Percentiles rank a stretch among this genome's conserved stretches.
Evolutionary conservation across 2,888 invertebrate species (phyloP).

Genomic region (Troides helena): DNA sequence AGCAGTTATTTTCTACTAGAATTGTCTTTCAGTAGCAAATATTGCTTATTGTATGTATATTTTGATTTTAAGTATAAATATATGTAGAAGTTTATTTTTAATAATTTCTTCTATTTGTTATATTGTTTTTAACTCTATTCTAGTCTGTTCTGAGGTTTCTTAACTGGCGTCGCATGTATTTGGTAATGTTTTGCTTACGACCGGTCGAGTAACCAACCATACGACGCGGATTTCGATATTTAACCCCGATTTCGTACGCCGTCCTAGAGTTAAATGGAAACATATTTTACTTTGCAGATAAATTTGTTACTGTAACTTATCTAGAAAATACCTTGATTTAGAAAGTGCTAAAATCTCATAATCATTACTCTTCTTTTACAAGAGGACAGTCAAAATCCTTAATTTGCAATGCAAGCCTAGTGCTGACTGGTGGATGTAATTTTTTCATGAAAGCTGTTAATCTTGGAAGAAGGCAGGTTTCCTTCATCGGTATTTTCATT

Average conservation of each 20-base stretch:
- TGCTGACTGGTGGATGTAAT: too few species aligned
- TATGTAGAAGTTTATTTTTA: not conserved
- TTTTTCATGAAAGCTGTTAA: too few species aligned
- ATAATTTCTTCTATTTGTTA: not conserved
- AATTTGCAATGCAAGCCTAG: too few species aligned
- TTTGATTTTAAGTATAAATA: too few species aligned
- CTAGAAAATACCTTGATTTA: not conserved
- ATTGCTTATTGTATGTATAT: too few species aligned
- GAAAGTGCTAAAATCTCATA: not conserved
- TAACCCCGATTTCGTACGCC: constrained; percentile 20
- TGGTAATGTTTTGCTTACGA: constrained; percentile 23
- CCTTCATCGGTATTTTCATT: too few species aligned
- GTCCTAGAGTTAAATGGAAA: constrained; percentile 11
- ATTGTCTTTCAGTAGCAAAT: too few species aligned
- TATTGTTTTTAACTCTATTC: not conserved
- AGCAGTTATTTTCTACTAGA: too few species aligned
- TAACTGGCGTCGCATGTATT: constrained; percentile 5
- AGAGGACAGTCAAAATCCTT: too few species aligned
- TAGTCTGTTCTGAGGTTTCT: not conserved
- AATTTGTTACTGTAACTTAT: not conserved
- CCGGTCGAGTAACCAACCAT: constrained; percentile 12
- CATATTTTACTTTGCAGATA: constrained; percentile 8
- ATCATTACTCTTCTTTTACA: too few species aligned
- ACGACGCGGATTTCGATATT: constrained; percentile 20
- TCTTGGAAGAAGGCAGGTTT: too few species aligned